Evolutionary conservation across 1,140 invertebrate genomes (phyloP), one percentile per base, ranked within the genome.

Genomic region (Bicyclus anynana): DNA sequence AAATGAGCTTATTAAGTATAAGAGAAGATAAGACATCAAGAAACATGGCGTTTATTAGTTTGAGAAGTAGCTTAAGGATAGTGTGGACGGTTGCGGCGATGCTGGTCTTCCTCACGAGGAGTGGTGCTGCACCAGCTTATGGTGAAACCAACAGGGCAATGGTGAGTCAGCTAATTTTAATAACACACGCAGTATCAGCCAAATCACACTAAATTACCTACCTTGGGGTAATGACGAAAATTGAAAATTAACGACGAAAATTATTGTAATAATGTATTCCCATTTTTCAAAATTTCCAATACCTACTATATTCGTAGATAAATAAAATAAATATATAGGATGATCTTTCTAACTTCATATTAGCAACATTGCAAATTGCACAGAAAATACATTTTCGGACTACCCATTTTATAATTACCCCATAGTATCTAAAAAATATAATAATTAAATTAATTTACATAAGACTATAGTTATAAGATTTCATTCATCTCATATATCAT

Each of bases 121-220:
- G 72, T 50, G 80, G 82, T 52, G 84, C 82, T 3, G 84, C 84
- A 16, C 84, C 84, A 10, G 67, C 80, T 55, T 84, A 83, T 59
- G 84, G 76, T 5, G 69, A 67, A 38, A 79, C 82, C 6, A 81
- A 82, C 48, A 83, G 75, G 35, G 84, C 84, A 4, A 85, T 82
- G 82, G 84, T 87, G 59, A 84, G 84, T 80, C 14, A 21, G 16
- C 12, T 1, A n/a, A 60, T 35, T 53, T 26, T 13, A 13, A 47
- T 26, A 26, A 27, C 44, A 51, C 37, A 26, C 10, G 27, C 7
- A 42, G 40, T 52, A 59, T 53, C 50, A 37, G 40, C 42, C 38
- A 37, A 14, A 23, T 42, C 27, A 38, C 21, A 49, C 44, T 40
- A 40, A 7, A n/a, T n/a, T n/a, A n/a, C n/a, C n/a, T n/a, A n/a